Percentiles rank a stretch among this genome's conserved stretches.
These are phyloP conservation scores for Lophochroa leadbeateri DNA, from an alignment of 2,113 vertebrate species.

Conservation along the genomic window DNA sequence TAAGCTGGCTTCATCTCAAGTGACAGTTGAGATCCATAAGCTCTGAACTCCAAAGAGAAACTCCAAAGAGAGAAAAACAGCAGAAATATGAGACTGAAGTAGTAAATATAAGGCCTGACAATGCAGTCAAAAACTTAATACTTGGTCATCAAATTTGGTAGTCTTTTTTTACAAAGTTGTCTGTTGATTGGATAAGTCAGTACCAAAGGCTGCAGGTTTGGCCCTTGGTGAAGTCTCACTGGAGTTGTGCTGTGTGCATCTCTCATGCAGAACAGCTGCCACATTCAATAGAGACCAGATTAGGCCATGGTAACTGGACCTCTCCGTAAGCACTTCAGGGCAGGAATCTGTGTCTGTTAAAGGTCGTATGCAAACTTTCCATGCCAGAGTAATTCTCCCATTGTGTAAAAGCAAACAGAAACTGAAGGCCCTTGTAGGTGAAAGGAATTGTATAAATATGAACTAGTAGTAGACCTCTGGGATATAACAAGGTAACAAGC, in stretches of 20 bases:
- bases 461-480: background rate
- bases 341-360: background rate
- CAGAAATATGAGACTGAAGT: background rate
- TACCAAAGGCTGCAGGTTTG: background rate
- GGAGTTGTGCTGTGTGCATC: background rate
- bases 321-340: background rate
- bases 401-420: constrained; percentile 32
- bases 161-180: background rate
- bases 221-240: background rate
- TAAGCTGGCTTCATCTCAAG: background rate
- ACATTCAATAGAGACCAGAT: background rate
- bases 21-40: background rate
- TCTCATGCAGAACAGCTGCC: background rate
- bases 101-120: background rate
- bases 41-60: background rate
- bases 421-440: background rate
- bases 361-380: background rate
- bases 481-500: background rate
- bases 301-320: background rate
- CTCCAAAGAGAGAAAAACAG: background rate
- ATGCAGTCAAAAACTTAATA: background rate
- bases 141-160: background rate
- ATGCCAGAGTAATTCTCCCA: background rate
- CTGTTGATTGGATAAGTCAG: background rate
- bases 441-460: background rate